phyloP scores from a whole-genome alignment of 2,797 vertebrate genomes.

The Neosalanx taihuensis region DNA sequence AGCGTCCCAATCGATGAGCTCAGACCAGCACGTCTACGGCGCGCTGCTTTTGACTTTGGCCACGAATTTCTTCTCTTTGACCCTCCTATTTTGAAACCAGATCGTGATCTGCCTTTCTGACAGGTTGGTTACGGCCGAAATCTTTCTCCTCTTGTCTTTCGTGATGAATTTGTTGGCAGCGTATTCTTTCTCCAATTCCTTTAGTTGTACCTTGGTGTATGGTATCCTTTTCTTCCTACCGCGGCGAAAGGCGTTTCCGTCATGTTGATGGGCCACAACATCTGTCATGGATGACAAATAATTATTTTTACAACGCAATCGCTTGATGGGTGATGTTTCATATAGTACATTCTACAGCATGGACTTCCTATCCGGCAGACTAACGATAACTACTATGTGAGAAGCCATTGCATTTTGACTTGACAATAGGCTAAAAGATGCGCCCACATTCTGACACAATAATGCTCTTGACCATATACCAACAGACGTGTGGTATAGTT shows the following conservation, averaged over 20 bases:
- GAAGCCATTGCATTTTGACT: not conserved
- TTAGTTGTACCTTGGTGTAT: slow-evolving; percentile 80
- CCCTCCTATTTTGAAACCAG: slow-evolving; percentile 82
- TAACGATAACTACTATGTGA: not conserved
- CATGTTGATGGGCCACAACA: slow-evolving; percentile 79
- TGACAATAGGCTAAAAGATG: not conserved
- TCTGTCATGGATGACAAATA: slow-evolving; percentile 63
- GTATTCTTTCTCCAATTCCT: slow-evolving; percentile 82
- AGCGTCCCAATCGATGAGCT: slow-evolving; percentile 12
- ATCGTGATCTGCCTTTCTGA: slow-evolving; percentile 83
- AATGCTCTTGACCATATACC: not conserved
- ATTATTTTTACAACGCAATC: slow-evolving; percentile 9
- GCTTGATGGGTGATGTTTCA: slow-evolving; percentile 6
- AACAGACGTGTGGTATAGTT: not conserved
- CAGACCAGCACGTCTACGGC: slow-evolving; percentile 48
- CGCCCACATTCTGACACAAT: slow-evolving; percentile 1
- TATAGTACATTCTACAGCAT: not conserved
- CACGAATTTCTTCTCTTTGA: slow-evolving; percentile 82
- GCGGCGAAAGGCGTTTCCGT: slow-evolving; percentile 75
- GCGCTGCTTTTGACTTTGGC: slow-evolving; percentile 76
- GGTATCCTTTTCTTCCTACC: slow-evolving; percentile 82
- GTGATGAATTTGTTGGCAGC: slow-evolving; percentile 82
- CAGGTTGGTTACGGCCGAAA: slow-evolving; percentile 76
- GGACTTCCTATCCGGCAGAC: not conserved
- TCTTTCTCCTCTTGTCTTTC: slow-evolving; percentile 83